Evolutionary conservation across 2,113 vertebrate species (phyloP), one percentile per base, ranked within the genome.

Genomic region (Chelonoidis abingdonii): DNA sequence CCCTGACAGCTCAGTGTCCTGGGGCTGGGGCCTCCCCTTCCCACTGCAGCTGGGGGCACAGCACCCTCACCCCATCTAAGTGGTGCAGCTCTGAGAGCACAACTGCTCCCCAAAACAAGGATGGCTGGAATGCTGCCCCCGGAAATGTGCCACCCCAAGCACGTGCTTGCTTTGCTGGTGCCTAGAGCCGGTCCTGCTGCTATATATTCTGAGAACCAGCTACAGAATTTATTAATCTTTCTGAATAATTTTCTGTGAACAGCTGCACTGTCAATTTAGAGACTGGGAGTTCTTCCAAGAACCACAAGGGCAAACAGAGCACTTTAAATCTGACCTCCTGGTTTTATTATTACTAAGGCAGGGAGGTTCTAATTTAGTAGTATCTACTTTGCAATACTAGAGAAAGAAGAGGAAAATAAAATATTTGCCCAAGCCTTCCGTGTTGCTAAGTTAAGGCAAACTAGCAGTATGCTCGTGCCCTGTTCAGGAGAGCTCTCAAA

Each of bases 231-330:
- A 69, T 89, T 95, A 91, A 91, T 94, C 62, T 95, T 98, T 95
- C 87, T 96, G 78, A 57, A 38, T 96, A 95, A 96, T 98, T 98
- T 98, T 94, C 84, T 87, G 47, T 89, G 89, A 98, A 96, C 98
- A 98, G 97, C 98, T 99, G 98, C 91, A 78, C 80, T 94, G 93
- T 98, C 95, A 94, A 75, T 97, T 98, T 97, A 97, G 96, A 95
- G 95, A 92, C 87, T n/a, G 49, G 92, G 96, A 98, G 91, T 94
- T 97, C 92, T 98, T 98, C 97, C 97, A 98, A 97, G 96, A 98
- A 97, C 96, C 80, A 95, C 76, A 93, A 95, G 96, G 84, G 96
- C 97, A 98, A 96, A 93, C 5, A 8, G 54, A 92, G 52, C 38
- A 89, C 86, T 98, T 98, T 91, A 96, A 94, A 95, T 88, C 82